phyloP scores from a whole-genome alignment of 2,888 invertebrate genomes.

The Zygaena filipendulae region DNA sequence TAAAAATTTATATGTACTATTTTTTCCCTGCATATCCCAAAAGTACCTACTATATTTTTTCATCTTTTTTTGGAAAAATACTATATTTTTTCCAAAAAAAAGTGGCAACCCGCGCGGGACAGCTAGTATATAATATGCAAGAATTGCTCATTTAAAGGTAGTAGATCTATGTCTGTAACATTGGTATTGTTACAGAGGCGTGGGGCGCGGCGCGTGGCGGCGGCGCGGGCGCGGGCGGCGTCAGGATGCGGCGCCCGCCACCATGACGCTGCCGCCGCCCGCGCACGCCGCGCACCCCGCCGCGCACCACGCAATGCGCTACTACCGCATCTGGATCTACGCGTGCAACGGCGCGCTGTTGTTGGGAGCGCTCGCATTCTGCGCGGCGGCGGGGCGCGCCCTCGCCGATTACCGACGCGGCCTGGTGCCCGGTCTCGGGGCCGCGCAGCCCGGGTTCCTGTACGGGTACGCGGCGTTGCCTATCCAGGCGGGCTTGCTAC shows the following conservation, averaged over 20 bases:
- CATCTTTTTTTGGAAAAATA: no score
- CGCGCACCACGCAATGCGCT: conserved; percentile 75
- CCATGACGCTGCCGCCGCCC: conserved; percentile 69
- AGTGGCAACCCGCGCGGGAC: no score
- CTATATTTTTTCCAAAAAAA: no score
- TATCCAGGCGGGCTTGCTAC: conserved; percentile 76
- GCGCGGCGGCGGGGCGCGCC: conserved; percentile 78
- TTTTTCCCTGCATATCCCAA: no score
- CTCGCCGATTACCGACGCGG: conserved; percentile 77
- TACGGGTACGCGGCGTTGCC: conserved; percentile 87
- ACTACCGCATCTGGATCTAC: conserved; percentile 93
- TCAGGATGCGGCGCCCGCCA: conserved; percentile 67
- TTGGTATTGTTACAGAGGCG: conserved; percentile 57
- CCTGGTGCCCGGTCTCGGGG: conserved; percentile 78
- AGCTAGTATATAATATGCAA: no score
- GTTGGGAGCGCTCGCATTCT: conserved; percentile 83
- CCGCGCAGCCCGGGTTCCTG: conserved; percentile 83
- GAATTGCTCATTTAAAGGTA: no score
- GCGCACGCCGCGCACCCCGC: conserved; percentile 62
- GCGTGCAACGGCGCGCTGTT: conserved; percentile 90
- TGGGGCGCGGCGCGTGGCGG: conserved; percentile 68
- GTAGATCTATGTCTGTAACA: no score
- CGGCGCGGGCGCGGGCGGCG: conserved; percentile 67
- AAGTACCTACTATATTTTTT: no score
- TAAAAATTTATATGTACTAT: no score